Percentiles rank a stretch among this genome's conserved stretches.
Conservation (phyloP, 30 jellyfish, hydroid and myxozoan genomes). For the Rhopilema esculentum region DNA sequence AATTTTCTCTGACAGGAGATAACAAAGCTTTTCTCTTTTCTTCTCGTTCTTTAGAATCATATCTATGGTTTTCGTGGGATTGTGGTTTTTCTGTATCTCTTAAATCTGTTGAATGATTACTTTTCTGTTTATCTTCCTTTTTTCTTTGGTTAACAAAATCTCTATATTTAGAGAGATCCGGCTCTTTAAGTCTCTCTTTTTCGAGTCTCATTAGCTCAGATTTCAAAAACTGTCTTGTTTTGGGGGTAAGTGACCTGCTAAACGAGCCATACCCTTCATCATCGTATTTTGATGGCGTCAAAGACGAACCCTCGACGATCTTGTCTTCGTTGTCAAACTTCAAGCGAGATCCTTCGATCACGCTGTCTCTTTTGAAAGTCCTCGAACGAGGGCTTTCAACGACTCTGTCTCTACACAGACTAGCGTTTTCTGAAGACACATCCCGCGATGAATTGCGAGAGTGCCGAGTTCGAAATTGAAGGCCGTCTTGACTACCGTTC, state of each 20-base stretch:
- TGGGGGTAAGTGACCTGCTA: not conserved
- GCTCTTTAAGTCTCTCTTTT: constrained; percentile 21
- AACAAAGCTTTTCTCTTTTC: constrained; percentile 20
- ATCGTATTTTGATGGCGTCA: not conserved
- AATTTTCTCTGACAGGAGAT: constrained; percentile 50
- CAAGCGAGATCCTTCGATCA: not conserved
- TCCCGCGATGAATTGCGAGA: constrained; percentile 9
- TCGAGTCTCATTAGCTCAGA: not conserved
- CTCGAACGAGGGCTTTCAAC: not conserved
- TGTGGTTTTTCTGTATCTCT: not conserved
- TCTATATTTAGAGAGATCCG: constrained; percentile 24
- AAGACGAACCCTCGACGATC: not conserved
- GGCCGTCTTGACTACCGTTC: constrained; percentile 1
- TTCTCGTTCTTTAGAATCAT: constrained; percentile 14
- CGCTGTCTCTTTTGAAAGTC: not conserved
- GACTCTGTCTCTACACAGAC: not conserved
- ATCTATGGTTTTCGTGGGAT: not conserved
- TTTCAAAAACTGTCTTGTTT: not conserved
- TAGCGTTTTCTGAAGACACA: constrained; percentile 8
- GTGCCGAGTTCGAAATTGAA: not conserved
- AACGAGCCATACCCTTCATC: not conserved
- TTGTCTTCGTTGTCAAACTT: not conserved
- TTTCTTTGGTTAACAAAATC: not conserved
- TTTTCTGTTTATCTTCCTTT: constrained; percentile 5
- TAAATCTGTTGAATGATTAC: not conserved